A percentile compares a stretch with the other conserved stretches of the same genome.
phyloP scores from a whole-genome alignment of 23 tunicate genomes.

The Clavelina lepadiformis region DNA sequence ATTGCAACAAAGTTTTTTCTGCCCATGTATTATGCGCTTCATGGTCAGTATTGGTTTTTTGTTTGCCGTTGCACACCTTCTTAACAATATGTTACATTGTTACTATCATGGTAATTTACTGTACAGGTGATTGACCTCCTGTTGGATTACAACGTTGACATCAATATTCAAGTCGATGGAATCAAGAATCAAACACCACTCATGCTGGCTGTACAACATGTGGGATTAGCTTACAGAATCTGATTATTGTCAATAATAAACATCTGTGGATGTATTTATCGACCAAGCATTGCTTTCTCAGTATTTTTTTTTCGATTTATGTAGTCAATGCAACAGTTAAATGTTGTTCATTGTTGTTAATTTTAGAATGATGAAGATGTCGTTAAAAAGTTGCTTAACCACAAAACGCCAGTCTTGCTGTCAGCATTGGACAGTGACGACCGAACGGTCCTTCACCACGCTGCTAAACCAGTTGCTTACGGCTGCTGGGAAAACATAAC shows the following conservation, averaged over 20 bases:
- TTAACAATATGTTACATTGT: no score
- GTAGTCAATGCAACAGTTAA: no score
- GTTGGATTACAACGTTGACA: conserved; percentile 89
- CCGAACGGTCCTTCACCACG: conserved; percentile 93
- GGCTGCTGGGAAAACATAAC: conserved; percentile 98
- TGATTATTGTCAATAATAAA: not conserved
- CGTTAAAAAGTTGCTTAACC: conserved; percentile 72
- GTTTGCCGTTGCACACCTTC: no score
- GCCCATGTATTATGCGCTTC: not conserved
- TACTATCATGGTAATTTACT: no score
- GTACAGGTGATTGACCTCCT: conserved; percentile 85
- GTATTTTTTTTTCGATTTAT: no score
- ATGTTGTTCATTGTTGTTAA: no score
- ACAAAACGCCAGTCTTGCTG: conserved; percentile 91
- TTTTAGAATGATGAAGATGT: conserved; percentile 83
- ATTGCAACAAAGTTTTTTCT: no score
- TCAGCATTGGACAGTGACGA: conserved; percentile 85
- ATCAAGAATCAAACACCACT: conserved; percentile 82
- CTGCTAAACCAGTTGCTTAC: conserved; percentile 79
- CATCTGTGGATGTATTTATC: not conserved
- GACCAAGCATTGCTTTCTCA: no score
- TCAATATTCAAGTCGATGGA: conserved; percentile 92
- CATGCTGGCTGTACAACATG: conserved; percentile 97
- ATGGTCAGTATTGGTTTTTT: not conserved
- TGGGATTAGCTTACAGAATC: conserved; percentile 6